Percentiles rank a stretch among this genome's conserved stretches.
phyloP scores from a whole-genome alignment of 2,797 vertebrate genomes.

The Phoebastria nigripes region DNA sequence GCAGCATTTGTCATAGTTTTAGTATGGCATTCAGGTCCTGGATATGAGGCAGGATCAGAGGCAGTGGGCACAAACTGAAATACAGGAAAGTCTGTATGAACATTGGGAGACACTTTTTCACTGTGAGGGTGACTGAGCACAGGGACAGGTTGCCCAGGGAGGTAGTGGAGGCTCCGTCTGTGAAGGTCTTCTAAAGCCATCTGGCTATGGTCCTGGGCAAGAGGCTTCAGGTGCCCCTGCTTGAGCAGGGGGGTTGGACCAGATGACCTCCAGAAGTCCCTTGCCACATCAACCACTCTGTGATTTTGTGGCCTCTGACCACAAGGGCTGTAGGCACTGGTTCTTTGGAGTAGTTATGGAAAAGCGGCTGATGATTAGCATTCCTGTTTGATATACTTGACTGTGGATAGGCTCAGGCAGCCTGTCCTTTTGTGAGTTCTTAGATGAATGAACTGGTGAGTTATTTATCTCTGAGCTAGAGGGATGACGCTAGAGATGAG shows the following conservation, averaged over 20 bases:
- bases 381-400: background rate
- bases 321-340: background rate
- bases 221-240: background rate
- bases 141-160: background rate
- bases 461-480: background rate
- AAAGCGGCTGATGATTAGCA: background rate
- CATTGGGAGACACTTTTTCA: background rate
- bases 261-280: background rate
- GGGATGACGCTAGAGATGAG: background rate
- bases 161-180: background rate
- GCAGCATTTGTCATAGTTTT: background rate
- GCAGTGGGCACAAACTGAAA: too few species aligned
- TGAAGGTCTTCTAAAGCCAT: background rate
- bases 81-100: background rate
- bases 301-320: background rate
- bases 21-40: background rate
- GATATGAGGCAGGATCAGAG: background rate
- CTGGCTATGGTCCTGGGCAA: background rate
- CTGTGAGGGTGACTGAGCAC: too few species aligned
- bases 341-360: background rate
- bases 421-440: background rate
- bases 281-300: background rate
- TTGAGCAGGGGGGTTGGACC: background rate
- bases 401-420: background rate
- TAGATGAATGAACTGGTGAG: background rate